Evolutionary conservation across 2,113 vertebrate genomes (phyloP).

Genomic region (Psophia crepitans): DNA sequence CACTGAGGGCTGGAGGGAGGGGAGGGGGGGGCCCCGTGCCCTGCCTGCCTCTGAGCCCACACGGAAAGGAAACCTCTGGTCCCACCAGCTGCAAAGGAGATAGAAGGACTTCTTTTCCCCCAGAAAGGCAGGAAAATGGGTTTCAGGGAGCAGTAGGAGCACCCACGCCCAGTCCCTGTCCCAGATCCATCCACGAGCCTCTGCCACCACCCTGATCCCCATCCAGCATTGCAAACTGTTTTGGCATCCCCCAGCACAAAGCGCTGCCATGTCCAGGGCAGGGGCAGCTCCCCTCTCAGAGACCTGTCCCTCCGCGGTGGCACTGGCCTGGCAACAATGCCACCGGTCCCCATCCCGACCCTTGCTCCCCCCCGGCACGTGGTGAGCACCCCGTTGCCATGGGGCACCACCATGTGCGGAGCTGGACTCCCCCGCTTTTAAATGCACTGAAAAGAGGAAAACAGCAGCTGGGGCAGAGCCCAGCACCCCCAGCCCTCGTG

Average conservation of each 20-base stretch:
- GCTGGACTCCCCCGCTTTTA: not conserved
- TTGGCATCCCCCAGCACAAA: not conserved
- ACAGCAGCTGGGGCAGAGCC: not conserved
- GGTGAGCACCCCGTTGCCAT: not conserved
- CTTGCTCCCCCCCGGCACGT: accelerated
- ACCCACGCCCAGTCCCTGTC: not conserved
- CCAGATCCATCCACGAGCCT: not conserved
- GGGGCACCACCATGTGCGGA: not conserved
- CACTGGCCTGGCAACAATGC: not conserved
- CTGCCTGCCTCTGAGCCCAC: not conserved
- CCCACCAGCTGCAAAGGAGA: not conserved
- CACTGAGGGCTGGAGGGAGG: not conserved
- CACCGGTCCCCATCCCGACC: not conserved
- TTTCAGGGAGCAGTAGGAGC: not conserved
- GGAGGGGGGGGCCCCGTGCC: accelerated
- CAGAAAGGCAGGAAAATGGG: not conserved
- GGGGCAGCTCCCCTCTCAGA: not conserved
- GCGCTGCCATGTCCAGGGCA: not conserved
- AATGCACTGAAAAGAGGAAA: not conserved
- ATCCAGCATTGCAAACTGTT: not conserved
- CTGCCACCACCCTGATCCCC: not conserved
- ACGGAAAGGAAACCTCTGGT: not conserved
- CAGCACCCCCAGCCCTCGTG: not conserved
- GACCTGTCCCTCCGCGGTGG: not conserved
- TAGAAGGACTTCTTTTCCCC: not conserved